Percentiles rank a stretch among this genome's conserved stretches.
phyloP scores from a whole-genome alignment of 1,140 invertebrate species.

The Drosophila sp. region DNA sequence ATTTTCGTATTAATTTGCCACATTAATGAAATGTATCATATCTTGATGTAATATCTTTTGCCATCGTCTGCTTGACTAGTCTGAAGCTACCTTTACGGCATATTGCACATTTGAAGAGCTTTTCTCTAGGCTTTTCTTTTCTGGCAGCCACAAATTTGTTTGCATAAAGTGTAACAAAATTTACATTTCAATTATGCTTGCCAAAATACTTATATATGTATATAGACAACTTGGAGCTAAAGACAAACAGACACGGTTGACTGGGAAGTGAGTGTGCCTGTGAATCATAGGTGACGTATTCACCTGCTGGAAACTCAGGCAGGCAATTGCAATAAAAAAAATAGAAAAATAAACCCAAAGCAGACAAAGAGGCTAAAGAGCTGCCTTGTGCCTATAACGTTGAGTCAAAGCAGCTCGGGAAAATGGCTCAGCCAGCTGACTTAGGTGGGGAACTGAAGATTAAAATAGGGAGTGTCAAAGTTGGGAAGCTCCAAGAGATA shows the following conservation, averaged over 20 bases:
- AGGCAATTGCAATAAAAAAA: slow-evolving; percentile 6
- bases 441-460: not conserved
- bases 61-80: not conserved
- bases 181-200: slow-evolving; percentile 78
- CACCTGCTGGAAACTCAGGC: slow-evolving; percentile 21
- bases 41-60: not conserved
- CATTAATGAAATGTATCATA: not conserved
- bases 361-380: slow-evolving; percentile 12
- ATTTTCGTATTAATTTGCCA: not conserved
- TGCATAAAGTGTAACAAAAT: slow-evolving; percentile 52
- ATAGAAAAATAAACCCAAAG: not conserved
- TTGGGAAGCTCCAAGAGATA: not conserved
- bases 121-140: slow-evolving; percentile 20
- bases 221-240: slow-evolving; percentile 42
- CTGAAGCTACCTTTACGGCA: not conserved
- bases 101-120: slow-evolving; percentile 19
- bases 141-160: slow-evolving; percentile 40
- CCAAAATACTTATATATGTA: slow-evolving; percentile 32
- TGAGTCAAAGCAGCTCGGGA: slow-evolving; percentile 4
- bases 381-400: slow-evolving; percentile 2
- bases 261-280: not conserved
- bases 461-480: not conserved
- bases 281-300: slow-evolving; percentile 28
- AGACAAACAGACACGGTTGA: slow-evolving; percentile 35
- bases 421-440: not conserved